A percentile compares a stretch with the other conserved stretches of the same genome.
phyloP scores from a whole-genome alignment of 2,797 vertebrate genomes.

The Neosilurus hyrtlii region DNA sequence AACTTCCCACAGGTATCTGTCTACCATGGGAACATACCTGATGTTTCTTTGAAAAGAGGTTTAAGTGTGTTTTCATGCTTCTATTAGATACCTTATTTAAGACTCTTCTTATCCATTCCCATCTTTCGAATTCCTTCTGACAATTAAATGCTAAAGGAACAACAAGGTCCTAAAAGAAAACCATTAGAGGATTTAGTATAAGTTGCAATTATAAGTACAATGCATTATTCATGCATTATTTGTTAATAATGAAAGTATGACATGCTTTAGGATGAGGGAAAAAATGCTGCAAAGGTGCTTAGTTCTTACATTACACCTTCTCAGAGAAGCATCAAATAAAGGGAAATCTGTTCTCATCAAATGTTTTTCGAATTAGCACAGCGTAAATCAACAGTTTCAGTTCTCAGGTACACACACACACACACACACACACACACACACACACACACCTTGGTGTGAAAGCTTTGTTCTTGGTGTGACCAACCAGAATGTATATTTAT shows the following conservation, averaged over 20 bases:
- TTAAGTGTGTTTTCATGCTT: constrained; percentile 60
- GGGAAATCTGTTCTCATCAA: constrained; percentile 22
- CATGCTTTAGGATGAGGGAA: neutral
- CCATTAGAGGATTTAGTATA: too few species aligned
- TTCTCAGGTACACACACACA: neutral
- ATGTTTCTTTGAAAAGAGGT: constrained; percentile 52
- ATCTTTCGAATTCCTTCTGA: neutral
- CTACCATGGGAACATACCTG: constrained; percentile 49
- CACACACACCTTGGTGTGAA: constrained; percentile 27
- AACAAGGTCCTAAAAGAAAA: neutral
- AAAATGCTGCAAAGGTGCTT: constrained; percentile 12
- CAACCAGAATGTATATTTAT: constrained; percentile 44
- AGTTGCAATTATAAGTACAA: too few species aligned
- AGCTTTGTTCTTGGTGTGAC: constrained; percentile 34
- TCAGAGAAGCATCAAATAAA: constrained; percentile 31
- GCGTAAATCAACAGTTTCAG: constrained; percentile 24
- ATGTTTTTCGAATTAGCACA: constrained; percentile 23
- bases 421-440: constrained; percentile 24
- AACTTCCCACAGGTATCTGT: constrained; percentile 55
- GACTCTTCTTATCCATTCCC: neutral
- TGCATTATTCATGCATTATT: too few species aligned
- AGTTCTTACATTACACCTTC: constrained; percentile 33
- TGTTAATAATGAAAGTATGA: neutral
- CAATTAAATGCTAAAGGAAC: neutral
- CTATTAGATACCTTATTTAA: constrained; percentile 46